A percentile compares a stretch with the other conserved stretches of the same genome.
Conservation (phyloP, 2,888 invertebrate genomes). For the Nephrotoma flavescens region DNA sequence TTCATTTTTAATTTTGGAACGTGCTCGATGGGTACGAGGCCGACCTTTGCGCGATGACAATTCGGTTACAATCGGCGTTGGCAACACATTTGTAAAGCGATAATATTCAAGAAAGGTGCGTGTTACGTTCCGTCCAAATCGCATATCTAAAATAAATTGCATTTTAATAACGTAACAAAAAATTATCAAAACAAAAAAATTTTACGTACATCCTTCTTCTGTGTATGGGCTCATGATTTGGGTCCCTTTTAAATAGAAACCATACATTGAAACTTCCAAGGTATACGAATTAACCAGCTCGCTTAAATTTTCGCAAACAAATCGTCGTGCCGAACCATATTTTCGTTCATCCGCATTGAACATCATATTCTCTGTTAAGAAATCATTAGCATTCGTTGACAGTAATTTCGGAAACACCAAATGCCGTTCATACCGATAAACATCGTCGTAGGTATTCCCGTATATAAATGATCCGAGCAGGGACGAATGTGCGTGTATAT, state of each 20-base stretch:
- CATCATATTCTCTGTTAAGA: slow-evolving; percentile 69
- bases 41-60: slow-evolving; percentile 26
- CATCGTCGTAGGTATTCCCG: slow-evolving; percentile 87
- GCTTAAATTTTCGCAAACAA: slow-evolving; percentile 56
- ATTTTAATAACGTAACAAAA: background rate
- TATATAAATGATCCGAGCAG: slow-evolving; percentile 88
- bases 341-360: slow-evolving; percentile 83
- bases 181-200: background rate
- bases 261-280: slow-evolving; percentile 79
- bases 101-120: slow-evolving; percentile 70
- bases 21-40: slow-evolving; percentile 27
- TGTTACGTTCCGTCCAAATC: slow-evolving; percentile 61
- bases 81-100: slow-evolving; percentile 53
- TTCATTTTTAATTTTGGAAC: slow-evolving; percentile 29
- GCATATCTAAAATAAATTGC: slow-evolving; percentile 41
- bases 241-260: slow-evolving; percentile 58
- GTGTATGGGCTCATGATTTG: slow-evolving; percentile 71
- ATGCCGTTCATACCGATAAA: slow-evolving; percentile 81
- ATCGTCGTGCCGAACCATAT: slow-evolving; percentile 76
- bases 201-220: slow-evolving; percentile 91
- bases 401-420: slow-evolving; percentile 88
- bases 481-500: slow-evolving; percentile 87
- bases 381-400: slow-evolving; percentile 77
- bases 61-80: slow-evolving; percentile 33
- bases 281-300: slow-evolving; percentile 79